Percentiles rank a stretch among this genome's conserved stretches.
These are phyloP conservation scores for Chondrosia reniformis DNA, from an alignment of 37 sponge, comb jelly and placozoan genomes.

Conservation along the genomic window DNA sequence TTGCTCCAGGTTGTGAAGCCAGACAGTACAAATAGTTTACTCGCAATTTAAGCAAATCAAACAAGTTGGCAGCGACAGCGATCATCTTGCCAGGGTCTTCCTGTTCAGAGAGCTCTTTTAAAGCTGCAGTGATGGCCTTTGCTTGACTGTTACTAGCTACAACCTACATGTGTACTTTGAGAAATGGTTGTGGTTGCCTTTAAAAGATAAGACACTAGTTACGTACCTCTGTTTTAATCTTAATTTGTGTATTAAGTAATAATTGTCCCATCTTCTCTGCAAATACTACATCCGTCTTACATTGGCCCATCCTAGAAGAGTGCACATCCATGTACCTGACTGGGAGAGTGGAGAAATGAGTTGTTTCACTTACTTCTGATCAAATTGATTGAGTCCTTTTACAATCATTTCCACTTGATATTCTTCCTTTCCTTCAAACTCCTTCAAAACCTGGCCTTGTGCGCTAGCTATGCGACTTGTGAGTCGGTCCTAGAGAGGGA, in stretches of 20 bases:
- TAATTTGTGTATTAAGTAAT: slow-evolving; percentile 47
- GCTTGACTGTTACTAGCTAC: slow-evolving; percentile 69
- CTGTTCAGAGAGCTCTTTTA: slow-evolving; percentile 3
- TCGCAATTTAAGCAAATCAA: slow-evolving; percentile 21
- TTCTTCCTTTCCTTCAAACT: slow-evolving; percentile 5
- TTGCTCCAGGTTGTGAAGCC: neutral
- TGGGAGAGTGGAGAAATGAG: too few species aligned
- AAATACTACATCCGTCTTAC: slow-evolving; percentile 31
- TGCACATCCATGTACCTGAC: too few species aligned
- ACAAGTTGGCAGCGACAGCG: slow-evolving; percentile 21
- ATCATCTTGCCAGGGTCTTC: neutral
- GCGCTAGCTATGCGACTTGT: neutral
- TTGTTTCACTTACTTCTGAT: slow-evolving; percentile 9
- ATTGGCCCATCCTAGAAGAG: slow-evolving; percentile 29
- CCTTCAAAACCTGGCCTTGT: neutral
- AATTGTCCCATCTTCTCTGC: slow-evolving; percentile 34
- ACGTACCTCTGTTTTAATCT: slow-evolving; percentile 62
- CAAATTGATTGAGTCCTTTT: neutral
- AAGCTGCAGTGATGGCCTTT: slow-evolving; percentile 14
- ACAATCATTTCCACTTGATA: neutral
- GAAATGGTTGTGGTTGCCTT: neutral
- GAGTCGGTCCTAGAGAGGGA: slow-evolving; percentile 23
- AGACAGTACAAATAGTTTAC: slow-evolving; percentile 63
- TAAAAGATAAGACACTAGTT: neutral
- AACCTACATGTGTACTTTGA: slow-evolving; percentile 16